A percentile compares a stretch with the other conserved stretches of the same genome.
Evolutionary conservation across 2,888 invertebrate genomes (phyloP).

Genomic region (Stenichneumon culpator): DNA sequence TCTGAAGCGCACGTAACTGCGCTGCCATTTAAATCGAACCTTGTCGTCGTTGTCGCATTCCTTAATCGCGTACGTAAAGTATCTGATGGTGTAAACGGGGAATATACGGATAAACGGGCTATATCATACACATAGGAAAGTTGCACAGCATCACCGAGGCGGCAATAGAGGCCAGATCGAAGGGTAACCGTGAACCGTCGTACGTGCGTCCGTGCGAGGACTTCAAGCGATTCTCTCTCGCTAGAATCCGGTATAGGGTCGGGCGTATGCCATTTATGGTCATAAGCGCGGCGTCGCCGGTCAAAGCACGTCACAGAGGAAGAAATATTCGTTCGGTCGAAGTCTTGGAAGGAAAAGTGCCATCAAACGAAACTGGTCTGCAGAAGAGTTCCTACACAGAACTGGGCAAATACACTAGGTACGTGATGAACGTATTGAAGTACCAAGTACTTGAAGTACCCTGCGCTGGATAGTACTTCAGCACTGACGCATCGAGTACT

Average conservation of each 20-base stretch:
- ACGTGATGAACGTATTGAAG: too few relatives aligned
- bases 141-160: conserved; percentile 21
- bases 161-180: conserved; percentile 26
- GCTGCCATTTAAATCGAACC: conserved; percentile 66
- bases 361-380: neutral
- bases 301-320: conserved; percentile 39
- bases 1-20: conserved; percentile 9
- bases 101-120: conserved; percentile 41
- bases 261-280: conserved; percentile 61
- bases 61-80: conserved; percentile 68
- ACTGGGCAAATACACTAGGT: too few relatives aligned
- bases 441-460: neutral
- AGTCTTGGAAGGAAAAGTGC: conserved; percentile 17
- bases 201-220: conserved; percentile 50
- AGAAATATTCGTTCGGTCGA: conserved; percentile 43
- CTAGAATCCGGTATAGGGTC: conserved; percentile 24
- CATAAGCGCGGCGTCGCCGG: conserved; percentile 52
- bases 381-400: neutral
- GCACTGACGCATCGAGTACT: too few relatives aligned
- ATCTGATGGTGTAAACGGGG: conserved; percentile 59
- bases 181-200: conserved; percentile 50
- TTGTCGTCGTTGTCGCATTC: conserved; percentile 66
- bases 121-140: conserved; percentile 7
- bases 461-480: neutral
- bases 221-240: conserved; percentile 48